Evolutionary conservation across 2,888 invertebrate species (phyloP).

Genomic region (Drosophila nigritarsus): DNA sequence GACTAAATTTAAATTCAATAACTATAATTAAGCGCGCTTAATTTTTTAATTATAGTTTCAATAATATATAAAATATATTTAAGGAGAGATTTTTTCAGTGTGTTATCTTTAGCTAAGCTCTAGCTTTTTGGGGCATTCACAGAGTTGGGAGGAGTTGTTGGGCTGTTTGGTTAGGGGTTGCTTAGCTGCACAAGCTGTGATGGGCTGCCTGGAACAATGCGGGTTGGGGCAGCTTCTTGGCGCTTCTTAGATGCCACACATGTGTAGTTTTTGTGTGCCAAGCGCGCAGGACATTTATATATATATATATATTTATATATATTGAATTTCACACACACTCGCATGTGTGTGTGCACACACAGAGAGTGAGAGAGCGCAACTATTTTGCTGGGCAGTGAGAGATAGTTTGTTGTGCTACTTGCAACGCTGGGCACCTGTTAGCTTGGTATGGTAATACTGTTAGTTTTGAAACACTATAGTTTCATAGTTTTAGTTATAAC

Average conservation of each 20-base stretch:
- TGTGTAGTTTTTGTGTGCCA: conserved; percentile 73
- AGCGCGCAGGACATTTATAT: conserved; percentile 72
- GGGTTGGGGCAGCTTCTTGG: conserved; percentile 52
- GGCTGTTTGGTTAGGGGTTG: conserved; percentile 6
- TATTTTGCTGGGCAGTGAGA: conserved; percentile 59
- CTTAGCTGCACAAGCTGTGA: conserved; percentile 6
- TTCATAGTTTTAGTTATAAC: conserved; percentile 79
- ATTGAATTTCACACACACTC: not conserved
- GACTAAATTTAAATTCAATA: not conserved
- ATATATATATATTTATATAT: not conserved
- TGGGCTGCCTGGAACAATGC: not conserved
- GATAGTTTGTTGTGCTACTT: conserved; percentile 68
- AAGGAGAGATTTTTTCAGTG: not conserved
- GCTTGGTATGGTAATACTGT: conserved; percentile 83
- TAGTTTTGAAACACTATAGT: conserved; percentile 84
- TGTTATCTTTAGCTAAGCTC: not conserved
- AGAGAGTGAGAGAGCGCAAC: conserved; percentile 49
- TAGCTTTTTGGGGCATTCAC: not conserved
- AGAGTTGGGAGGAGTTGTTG: conserved; percentile 1
- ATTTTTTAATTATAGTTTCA: too few species aligned
- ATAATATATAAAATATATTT: not conserved
- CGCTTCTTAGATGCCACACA: conserved; percentile 60
- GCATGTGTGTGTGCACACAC: not conserved
- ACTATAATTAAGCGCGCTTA: not conserved
- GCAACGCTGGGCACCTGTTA: conserved; percentile 77